Evolutionary conservation across 2,113 vertebrate species (phyloP).

Genomic region (Irena cyanogastra): DNA sequence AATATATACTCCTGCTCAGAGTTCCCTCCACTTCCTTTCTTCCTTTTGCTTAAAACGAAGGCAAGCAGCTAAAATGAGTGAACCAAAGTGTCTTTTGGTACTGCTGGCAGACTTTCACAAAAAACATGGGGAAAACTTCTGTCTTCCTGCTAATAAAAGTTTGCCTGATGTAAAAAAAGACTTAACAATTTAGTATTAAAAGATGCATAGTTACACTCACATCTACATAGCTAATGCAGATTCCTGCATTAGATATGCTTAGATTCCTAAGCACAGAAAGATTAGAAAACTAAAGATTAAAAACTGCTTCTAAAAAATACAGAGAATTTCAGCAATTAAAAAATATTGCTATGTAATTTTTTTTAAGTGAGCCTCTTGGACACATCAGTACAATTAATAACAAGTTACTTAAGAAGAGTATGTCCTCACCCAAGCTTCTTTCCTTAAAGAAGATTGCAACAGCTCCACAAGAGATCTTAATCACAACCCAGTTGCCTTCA

Average conservation of each 20-base stretch:
- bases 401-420: neutral
- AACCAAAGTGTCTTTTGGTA: neutral
- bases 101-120: neutral
- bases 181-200: neutral
- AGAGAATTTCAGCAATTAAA: neutral
- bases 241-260: no score
- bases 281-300: no score
- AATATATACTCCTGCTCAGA: neutral
- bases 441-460: neutral
- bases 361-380: neutral
- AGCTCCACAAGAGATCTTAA: neutral
- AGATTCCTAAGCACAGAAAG: no score
- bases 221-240: neutral
- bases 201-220: neutral
- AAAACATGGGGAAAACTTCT: neutral
- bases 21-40: neutral
- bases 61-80: neutral
- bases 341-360: neutral
- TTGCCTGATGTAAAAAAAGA: neutral
- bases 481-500: neutral
- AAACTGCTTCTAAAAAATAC: neutral
- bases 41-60: neutral
- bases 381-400: neutral
- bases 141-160: neutral
- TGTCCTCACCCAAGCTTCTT: neutral